phyloP scores from a whole-genome alignment of 2,888 invertebrate species.

The Blastobasis adustella region DNA sequence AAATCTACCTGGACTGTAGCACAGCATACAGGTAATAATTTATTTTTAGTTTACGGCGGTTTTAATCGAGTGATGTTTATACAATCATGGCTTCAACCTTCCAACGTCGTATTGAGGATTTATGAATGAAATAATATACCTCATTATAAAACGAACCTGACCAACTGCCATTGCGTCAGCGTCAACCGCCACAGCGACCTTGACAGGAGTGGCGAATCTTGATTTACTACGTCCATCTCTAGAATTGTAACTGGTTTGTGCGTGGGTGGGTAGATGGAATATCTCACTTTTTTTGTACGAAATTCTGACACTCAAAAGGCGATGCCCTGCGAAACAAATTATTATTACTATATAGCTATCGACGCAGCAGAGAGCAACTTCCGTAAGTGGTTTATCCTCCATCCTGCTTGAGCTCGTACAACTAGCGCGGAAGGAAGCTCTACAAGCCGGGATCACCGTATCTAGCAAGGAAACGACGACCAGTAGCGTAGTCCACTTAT shows the following conservation, averaged over 20 bases:
- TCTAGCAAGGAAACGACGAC: constrained; percentile 55
- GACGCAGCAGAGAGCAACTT: constrained; percentile 30
- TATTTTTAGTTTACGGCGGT: too few species aligned
- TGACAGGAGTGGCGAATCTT: constrained; percentile 40
- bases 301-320: too few species aligned
- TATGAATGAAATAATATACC: constrained; percentile 48
- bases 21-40: too few species aligned
- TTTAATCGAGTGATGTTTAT: neutral
- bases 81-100: constrained; percentile 17
- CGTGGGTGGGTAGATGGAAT: constrained; percentile 13
- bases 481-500: constrained; percentile 44
- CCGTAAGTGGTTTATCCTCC: constrained; percentile 60
- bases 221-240: constrained; percentile 18
- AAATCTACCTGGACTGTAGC: too few species aligned
- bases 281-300: neutral
- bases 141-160: constrained; percentile 46
- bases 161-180: constrained; percentile 50
- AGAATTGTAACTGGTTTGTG: constrained; percentile 17
- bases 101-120: constrained; percentile 25
- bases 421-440: constrained; percentile 62
- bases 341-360: neutral
- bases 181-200: constrained; percentile 46
- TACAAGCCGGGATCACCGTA: constrained; percentile 51
- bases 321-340: too few species aligned
- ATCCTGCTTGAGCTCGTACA: constrained; percentile 36